phyloP scores from a whole-genome alignment of 2,113 vertebrate genomes.

The Bostrychus sinensis region DNA sequence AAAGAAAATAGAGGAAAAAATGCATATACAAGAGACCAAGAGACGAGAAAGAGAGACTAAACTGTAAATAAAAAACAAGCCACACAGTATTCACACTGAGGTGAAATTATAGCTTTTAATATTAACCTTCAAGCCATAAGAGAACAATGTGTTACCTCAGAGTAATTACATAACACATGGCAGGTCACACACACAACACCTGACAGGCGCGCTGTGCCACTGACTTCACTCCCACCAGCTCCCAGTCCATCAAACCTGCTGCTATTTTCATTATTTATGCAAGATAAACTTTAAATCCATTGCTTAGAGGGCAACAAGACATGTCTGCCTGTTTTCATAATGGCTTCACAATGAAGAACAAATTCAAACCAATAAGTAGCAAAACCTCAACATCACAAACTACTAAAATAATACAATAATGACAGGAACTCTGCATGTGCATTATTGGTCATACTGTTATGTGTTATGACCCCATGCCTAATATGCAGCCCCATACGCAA shows the following conservation, averaged over 20 bases:
- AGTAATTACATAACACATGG: slow-evolving; percentile 43
- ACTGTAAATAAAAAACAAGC: slow-evolving; percentile 7
- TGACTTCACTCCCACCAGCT: slow-evolving; percentile 7
- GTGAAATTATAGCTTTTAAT: slow-evolving; percentile 26
- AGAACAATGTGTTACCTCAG: slow-evolving; percentile 29
- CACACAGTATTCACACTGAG: background rate
- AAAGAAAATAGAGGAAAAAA: slow-evolving; percentile 27
- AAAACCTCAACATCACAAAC: too few species aligned
- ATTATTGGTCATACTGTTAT: too few species aligned
- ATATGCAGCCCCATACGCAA: too few species aligned
- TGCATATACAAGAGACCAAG: slow-evolving; percentile 46
- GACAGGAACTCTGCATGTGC: too few species aligned
- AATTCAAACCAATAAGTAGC: too few species aligned
- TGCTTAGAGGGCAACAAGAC: slow-evolving; percentile 2
- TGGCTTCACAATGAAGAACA: too few species aligned
- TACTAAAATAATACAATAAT: too few species aligned
- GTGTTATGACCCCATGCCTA: too few species aligned
- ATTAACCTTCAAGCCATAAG: slow-evolving; percentile 16
- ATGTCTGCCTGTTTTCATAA: background rate
- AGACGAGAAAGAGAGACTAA: slow-evolving; percentile 24
- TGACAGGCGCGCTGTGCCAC: slow-evolving; percentile 13
- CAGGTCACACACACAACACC: slow-evolving; percentile 28
- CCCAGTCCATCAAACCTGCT: slow-evolving; percentile 3
- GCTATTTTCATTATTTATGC: slow-evolving; percentile 11
- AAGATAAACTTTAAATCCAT: background rate